Conservation (phyloP, 2,888 invertebrate genomes). For the Tholera decimalis region DNA sequence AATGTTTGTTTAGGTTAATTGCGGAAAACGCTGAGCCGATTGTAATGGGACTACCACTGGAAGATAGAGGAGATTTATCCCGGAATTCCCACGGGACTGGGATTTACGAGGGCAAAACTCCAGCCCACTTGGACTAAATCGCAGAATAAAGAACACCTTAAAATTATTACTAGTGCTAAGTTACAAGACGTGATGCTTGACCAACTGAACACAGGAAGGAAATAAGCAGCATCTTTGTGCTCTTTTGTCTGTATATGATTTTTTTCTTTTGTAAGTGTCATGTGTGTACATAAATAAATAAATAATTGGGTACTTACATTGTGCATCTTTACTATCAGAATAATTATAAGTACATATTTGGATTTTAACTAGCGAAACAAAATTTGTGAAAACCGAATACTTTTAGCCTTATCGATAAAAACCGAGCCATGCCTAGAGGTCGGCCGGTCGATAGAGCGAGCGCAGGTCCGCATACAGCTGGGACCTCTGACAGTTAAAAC, state of each 20-base stretch:
- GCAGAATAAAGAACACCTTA: background rate
- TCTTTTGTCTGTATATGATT: too few species aligned
- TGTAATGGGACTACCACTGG: too few species aligned
- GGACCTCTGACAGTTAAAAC: constrained; percentile 76
- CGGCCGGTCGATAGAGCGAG: constrained; percentile 85
- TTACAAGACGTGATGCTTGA: background rate
- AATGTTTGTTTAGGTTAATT: too few species aligned
- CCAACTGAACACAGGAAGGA: background rate
- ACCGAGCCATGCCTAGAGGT: constrained; percentile 64
- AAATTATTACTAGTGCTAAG: background rate
- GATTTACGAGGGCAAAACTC: too few species aligned
- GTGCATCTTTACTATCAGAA: background rate
- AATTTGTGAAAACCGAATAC: background rate
- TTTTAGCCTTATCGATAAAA: constrained; percentile 67
- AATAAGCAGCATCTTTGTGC: too few species aligned
- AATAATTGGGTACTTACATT: too few species aligned
- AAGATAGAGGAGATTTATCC: too few species aligned
- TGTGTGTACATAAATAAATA: too few species aligned
- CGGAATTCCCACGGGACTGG: too few species aligned
- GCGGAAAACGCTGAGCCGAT: too few species aligned
- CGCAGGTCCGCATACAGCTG: constrained; percentile 84
- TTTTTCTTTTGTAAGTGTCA: too few species aligned
- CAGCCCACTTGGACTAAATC: too few species aligned
- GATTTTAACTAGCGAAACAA: background rate
- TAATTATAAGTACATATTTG: background rate